Evolutionary conservation across 2,888 invertebrate genomes (phyloP).

Genomic region (Anticlea derivata): DNA sequence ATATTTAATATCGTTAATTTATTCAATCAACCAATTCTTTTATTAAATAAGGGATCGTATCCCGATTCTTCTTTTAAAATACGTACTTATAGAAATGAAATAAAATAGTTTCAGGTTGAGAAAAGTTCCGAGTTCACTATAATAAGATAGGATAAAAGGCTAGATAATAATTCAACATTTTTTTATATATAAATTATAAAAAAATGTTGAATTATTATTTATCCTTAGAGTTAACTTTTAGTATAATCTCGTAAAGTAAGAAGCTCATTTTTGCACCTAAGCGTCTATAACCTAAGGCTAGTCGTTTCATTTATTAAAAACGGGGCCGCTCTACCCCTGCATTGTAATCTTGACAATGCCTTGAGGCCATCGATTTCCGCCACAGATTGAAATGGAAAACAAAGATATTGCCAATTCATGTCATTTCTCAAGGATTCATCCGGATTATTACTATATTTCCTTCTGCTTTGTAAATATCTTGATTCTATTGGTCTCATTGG

Average conservation of each 20-base stretch:
- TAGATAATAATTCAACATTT: no score
- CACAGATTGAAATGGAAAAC: conserved; percentile 75
- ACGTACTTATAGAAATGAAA: background rate
- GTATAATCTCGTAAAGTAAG: background rate
- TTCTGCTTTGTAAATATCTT: conserved; percentile 6
- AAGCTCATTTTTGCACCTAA: conserved; percentile 13
- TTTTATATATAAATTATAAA: no score
- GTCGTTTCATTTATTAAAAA: conserved; percentile 62
- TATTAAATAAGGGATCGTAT: conserved; percentile 23
- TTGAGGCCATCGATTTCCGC: conserved; percentile 70
- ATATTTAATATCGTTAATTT: conserved; percentile 58
- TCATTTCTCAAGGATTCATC: conserved; percentile 42
- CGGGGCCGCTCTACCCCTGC: conserved; percentile 49
- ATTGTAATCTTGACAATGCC: conserved; percentile 61
- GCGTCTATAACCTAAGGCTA: conserved; percentile 42
- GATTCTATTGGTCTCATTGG: background rate
- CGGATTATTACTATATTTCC: conserved; percentile 33
- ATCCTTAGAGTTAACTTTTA: no score
- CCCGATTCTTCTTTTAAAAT: background rate
- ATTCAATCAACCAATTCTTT: conserved; percentile 48
- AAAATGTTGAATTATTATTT: no score
- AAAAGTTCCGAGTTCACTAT: no score
- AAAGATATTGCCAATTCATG: conserved; percentile 66
- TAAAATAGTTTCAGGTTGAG: no score
- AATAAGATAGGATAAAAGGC: no score